Evolutionary conservation across 2,797 vertebrate genomes (phyloP), one percentile per base, ranked within the genome.

Genomic region (Eulemur coronatus): DNA sequence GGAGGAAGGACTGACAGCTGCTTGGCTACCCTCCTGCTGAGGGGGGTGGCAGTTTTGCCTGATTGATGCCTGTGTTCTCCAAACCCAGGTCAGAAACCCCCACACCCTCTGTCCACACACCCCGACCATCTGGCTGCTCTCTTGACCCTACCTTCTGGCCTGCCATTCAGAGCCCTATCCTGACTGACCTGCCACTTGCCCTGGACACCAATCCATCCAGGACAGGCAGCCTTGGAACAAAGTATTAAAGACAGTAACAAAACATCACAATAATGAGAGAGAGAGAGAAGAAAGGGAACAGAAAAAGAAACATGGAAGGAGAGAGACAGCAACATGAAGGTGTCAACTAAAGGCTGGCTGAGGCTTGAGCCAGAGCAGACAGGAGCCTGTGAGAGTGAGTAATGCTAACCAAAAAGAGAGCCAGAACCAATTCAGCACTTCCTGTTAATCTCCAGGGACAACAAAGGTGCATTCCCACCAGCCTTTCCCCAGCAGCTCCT

Each of bases 131-230:
- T 97, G 92, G 69, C 88, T 84, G 81, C 63, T 92, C 70, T 70
- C 92, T 84, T 89, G 92, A 91, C 93, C 94, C 86, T 50, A 24
- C 78, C 67, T 89, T 95, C 80, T 93, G 95, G 43, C 81, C 73
- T 61, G 17, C 43, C 85, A 94, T 90, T 96, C 87, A 41, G 76
- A 72, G 84, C 7, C 33, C 78, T 4, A 10, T 92, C 85, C 55
- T 18, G 57, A 9, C 20, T 97, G 96, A 92, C 94, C 92, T 88
- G 57, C 0, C 43, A 80, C 69, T 63, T 57, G 72, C 92, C 48
- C 57, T 6, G 48, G 50, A 55, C 90, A 86, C 79, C 81, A 70
- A 43, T 75, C 63, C 38, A 59, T 33, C 18, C 26, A 4, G 30
- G 88, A 67, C 59, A 50, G 61, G 67, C 55, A 59, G 87, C 78